Percentiles rank a stretch among this genome's conserved stretches.
Evolutionary conservation across 1,140 invertebrate genomes (phyloP).

Genomic region (Atta cephalotes): DNA sequence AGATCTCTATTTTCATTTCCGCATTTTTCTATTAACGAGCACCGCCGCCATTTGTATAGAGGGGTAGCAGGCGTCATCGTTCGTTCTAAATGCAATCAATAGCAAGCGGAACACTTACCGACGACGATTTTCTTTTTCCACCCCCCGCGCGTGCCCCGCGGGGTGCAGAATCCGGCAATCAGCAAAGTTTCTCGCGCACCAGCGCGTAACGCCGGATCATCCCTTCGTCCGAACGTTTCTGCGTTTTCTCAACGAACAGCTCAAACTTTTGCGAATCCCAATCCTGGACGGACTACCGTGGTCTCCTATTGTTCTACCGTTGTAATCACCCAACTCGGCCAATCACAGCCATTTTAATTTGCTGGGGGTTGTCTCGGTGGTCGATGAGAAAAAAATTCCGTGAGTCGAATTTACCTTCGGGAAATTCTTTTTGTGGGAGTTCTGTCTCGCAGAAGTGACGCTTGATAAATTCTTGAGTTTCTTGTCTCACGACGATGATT

Average conservation of each 20-base stretch:
- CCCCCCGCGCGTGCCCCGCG: constrained; percentile 49
- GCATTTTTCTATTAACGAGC: constrained; percentile 14
- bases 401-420: no score
- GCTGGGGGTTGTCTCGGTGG: not conserved
- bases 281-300: not conserved
- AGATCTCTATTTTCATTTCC: not conserved
- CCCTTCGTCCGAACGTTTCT: constrained; percentile 10
- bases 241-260: not conserved
- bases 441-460: not conserved
- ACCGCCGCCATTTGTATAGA: constrained; percentile 24
- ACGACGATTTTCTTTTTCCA: constrained; percentile 68
- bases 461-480: not conserved
- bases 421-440: not conserved
- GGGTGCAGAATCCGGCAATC: constrained; percentile 69
- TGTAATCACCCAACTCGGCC: constrained; percentile 18
- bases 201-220: constrained; percentile 70
- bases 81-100: constrained; percentile 67
- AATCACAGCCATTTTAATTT: constrained; percentile 79
- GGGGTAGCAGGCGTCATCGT: constrained; percentile 48
- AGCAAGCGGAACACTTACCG: constrained; percentile 72
- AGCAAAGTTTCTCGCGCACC: constrained; percentile 74
- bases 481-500: not conserved
- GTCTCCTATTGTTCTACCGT: not conserved
- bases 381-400: not conserved
- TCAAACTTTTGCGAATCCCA: not conserved